Evolutionary conservation across 2,888 invertebrate genomes (phyloP).

Genomic region (Digitonthophagus gazella): DNA sequence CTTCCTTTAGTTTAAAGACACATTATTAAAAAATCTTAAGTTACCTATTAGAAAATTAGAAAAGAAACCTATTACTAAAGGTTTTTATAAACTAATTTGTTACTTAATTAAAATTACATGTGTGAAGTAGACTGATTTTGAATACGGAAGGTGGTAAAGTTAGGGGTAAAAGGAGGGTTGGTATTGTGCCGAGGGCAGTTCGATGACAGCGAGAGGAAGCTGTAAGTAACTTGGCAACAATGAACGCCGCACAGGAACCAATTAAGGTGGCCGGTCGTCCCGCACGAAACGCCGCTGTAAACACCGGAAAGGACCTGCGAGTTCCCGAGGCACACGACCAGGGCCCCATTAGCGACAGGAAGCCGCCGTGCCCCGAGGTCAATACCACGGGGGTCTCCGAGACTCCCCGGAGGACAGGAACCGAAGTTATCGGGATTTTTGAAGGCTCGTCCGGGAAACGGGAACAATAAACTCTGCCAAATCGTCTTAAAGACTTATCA

Average conservation of each 20-base stretch:
- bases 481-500: conserved; percentile 12
- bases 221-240: conserved; percentile 34
- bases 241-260: conserved; percentile 40
- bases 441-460: no score
- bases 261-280: conserved; percentile 35
- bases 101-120: neutral
- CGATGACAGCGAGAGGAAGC: conserved; percentile 27
- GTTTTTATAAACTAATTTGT: neutral
- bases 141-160: neutral
- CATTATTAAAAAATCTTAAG: no score
- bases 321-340: conserved; percentile 27
- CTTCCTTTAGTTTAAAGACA: no score
- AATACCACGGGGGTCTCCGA: neutral
- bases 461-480: neutral
- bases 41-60: no score
- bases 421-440: neutral
- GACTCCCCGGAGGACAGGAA: neutral
- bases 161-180: neutral
- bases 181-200: neutral
- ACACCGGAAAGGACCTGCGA: conserved; percentile 37
- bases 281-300: conserved; percentile 32
- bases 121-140: neutral
- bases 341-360: conserved; percentile 32
- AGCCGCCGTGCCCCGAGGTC: conserved; percentile 8
- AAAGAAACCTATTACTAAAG: no score